phyloP scores from a whole-genome alignment of 2,888 invertebrate genomes.

The Epinotia demarniana region DNA sequence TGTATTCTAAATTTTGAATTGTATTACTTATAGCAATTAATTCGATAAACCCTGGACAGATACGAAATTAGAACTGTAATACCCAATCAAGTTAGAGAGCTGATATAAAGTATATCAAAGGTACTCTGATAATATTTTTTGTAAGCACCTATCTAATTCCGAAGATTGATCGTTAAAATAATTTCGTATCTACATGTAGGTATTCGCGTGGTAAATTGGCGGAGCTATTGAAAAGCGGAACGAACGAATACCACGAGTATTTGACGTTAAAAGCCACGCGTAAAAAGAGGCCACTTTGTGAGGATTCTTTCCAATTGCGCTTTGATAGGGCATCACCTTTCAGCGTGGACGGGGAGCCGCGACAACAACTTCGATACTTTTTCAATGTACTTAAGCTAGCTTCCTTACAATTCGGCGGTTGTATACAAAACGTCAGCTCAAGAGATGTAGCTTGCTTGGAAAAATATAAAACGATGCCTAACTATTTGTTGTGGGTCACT shows the following conservation, averaged over 20 bases:
- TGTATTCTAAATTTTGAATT: too few relatives aligned
- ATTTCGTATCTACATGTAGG: constrained; percentile 26
- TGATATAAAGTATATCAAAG: constrained; percentile 36
- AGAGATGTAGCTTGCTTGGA: background rate
- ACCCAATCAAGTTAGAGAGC: constrained; percentile 31
- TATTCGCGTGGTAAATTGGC: constrained; percentile 37
- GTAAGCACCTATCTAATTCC: constrained; percentile 32
- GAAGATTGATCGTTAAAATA: constrained; percentile 36
- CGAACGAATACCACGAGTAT: constrained; percentile 48
- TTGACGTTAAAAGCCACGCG: constrained; percentile 57
- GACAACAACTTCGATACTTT: constrained; percentile 64
- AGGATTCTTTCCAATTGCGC: constrained; percentile 77
- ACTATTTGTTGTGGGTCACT: background rate
- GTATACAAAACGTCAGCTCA: constrained; percentile 18
- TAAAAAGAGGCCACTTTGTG: constrained; percentile 61
- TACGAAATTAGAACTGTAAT: constrained; percentile 31
- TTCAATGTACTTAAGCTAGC: constrained; percentile 45
- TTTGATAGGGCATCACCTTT: constrained; percentile 70
- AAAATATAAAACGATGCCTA: background rate
- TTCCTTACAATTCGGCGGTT: constrained; percentile 22
- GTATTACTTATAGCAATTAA: background rate
- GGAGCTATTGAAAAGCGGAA: constrained; percentile 44
- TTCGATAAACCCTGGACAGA: background rate
- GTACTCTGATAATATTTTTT: constrained; percentile 23
- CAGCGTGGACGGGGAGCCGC: constrained; percentile 56